Evolutionary conservation across 2,113 vertebrate species (phyloP).

Genomic region (Xiphorhynchus elegans): DNA sequence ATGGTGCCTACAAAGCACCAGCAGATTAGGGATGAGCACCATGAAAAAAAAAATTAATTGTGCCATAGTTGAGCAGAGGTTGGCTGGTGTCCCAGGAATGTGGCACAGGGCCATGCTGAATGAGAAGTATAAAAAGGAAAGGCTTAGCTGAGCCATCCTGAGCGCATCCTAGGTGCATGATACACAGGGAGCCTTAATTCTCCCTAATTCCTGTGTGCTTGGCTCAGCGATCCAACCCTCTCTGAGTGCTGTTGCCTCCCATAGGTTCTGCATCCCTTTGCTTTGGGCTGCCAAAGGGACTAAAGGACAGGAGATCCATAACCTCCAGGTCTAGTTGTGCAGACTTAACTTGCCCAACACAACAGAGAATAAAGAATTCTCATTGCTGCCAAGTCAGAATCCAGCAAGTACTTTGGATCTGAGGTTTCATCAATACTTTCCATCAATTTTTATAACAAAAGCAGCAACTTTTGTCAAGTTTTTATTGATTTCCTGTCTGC

Average conservation of each 20-base stretch:
- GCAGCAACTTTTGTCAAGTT: neutral
- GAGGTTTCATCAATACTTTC: neutral
- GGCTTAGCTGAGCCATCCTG: neutral
- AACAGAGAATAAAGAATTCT: neutral
- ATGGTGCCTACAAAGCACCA: neutral
- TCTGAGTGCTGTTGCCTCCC: neutral
- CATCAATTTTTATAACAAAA: constrained; percentile 16
- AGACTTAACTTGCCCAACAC: neutral
- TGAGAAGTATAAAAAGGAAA: neutral
- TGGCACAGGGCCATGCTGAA: neutral
- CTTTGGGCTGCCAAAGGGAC: neutral
- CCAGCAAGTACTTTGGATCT: neutral
- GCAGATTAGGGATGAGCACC: constrained; percentile 16
- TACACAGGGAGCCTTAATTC: neutral
- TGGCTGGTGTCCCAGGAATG: neutral
- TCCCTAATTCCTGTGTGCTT: neutral
- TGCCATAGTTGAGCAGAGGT: neutral
- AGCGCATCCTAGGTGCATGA: neutral
- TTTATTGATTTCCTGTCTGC: neutral
- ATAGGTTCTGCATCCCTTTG: neutral
- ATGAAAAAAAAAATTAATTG: neutral
- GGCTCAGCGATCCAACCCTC: neutral
- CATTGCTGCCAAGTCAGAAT: neutral
- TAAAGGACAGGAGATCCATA: neutral
- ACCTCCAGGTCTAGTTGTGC: neutral